Conservation (phyloP, 2,797 vertebrate genomes). For the Mormyrus hasselquistii region DNA sequence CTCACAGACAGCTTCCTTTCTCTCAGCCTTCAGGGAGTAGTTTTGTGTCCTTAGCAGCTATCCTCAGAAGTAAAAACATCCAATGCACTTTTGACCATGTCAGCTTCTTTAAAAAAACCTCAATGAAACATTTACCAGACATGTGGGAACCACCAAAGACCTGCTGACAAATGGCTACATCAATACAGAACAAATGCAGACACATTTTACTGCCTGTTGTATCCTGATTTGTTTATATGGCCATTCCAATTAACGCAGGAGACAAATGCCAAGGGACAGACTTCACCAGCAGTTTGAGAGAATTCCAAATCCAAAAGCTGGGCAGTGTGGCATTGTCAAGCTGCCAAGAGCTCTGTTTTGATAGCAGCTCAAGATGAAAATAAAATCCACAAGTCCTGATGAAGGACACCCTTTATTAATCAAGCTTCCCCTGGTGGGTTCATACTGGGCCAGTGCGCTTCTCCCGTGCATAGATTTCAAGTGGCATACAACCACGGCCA, state of each 20-base stretch:
- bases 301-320: neutral
- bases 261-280: neutral
- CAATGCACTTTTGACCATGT: neutral
- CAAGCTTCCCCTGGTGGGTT: neutral
- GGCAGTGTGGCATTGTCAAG: neutral
- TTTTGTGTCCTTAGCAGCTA: neutral
- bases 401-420: neutral
- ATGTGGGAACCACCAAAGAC: neutral
- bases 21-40: neutral
- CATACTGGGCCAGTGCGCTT: neutral
- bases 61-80: neutral
- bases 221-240: slow-evolving; percentile 9
- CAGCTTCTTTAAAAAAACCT: neutral
- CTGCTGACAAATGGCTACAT: slow-evolving; percentile 1
- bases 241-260: neutral
- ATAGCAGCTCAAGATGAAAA: slow-evolving; percentile 19
- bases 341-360: slow-evolving; percentile 12
- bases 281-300: neutral
- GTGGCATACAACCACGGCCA: neutral
- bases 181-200: neutral
- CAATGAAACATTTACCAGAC: neutral
- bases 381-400: neutral
- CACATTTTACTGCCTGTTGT: neutral
- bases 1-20: neutral
- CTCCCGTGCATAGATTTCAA: neutral